Evolutionary conservation across 2,113 vertebrate species (phyloP), one percentile per base, ranked within the genome.

Genomic region (Cynocephalus volans): DNA sequence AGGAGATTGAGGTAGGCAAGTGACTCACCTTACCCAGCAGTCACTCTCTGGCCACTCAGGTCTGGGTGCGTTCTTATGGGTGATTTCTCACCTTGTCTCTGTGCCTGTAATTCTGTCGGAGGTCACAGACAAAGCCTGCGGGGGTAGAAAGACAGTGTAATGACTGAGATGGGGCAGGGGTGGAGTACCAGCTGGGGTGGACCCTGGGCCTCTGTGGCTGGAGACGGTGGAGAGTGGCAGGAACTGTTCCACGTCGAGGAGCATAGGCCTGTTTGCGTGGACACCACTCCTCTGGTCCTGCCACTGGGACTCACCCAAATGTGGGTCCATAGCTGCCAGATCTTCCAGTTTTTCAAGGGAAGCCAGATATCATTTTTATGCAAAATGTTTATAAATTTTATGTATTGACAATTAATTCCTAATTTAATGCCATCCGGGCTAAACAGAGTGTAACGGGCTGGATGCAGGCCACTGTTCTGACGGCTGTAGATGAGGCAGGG

Each of bases 391-490:
- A 2, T 48, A 45, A 14, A 9, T 33, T 86, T 67, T 64, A 8
- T 1, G 1, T 33, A 0, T n/a, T 19, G 28, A 10, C 28, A 18
- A 0, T 52, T 5, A 28, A 45, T 33, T 90, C 14, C 9, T 21
- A 26, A 8, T 9, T 8, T 24, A 41, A 28, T 48, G 7, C 31
- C 9, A 26, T 24, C 2, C 45, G 21, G 28, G 54, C 36, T 18
- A 52, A 13, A 31, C 33, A 1, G 5, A 15, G 1, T 24, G 0
- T 4, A 1, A 1, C 0, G 19, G 56, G 8, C 76, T 56, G 73
- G 60, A 45, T 21, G 56, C 69, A 18, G 33, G 45, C 28, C 3
- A 13, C 36, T 12, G 24, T 7, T 28, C 88, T 52, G 15, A 65
- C 17, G 48, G n/a, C 54, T 48, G 21, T n/a, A 1, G 18, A 1